Base-by-base conservation (phyloP, 2,888 invertebrate genomes). In the Branchellion lobata region DNA sequence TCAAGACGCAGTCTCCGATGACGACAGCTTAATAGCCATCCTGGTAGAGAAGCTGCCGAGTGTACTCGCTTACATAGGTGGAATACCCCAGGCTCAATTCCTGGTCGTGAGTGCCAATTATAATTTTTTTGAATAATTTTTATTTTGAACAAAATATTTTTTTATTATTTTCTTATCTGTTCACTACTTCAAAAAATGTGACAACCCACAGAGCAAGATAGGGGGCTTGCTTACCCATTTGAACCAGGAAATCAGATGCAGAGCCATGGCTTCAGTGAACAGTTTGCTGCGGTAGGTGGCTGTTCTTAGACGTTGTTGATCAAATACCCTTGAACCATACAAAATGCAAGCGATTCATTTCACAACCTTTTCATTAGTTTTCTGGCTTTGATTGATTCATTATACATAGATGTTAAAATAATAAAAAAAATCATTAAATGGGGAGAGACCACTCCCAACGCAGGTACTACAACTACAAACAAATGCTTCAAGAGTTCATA, bases 21-120 rank as follows among this genome's bases (percentile, higher is more conserved):
- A 80, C 29, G 80, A 78, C 27, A 69, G 71, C 18, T 79, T 80
- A 31, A 47, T 73, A 14, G 71, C 77, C 2, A 72, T 69, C 5
- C 78, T 80, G 2, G 78, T 78, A n/a, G 78, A 80, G 31, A 69
- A 78, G 73, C 65, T 80, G 8, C 78, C 78, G 24, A 36, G 33
- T n/a, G 51, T 72, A 11, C 33, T 65, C 18, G 33, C 47, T 24
- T 34, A 77, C 27, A 29, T 77, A 18, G 77, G 77, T 33, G 77
- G 77, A 5, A 65, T 33, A 31, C 2, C 24, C n/a, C 33, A 57
- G n/a, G 18, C 36, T 34, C 14, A 5, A 21, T 65, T 31, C 14
- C 77, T 77, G 11, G 11, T 77, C 18, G 77, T 77, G 33, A 51
- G 1, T 53, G 21, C 24, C 53, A 40, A 40, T 74, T 74, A n/a